phyloP scores from a whole-genome alignment of 2,888 invertebrate species.

The Kuschelorhynchus macadamiae region DNA sequence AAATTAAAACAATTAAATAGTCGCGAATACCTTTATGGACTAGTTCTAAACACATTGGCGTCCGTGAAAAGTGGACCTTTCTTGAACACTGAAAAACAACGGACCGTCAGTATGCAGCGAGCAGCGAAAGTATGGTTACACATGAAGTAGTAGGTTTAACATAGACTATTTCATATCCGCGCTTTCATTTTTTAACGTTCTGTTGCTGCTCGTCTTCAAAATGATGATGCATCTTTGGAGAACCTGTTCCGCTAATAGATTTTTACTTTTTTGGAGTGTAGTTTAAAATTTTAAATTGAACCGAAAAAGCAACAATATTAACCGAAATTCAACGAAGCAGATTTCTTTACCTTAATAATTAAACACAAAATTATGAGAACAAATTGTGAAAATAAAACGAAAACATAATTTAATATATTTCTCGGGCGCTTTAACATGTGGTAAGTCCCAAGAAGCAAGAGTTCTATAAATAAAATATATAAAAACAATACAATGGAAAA shows the following conservation, averaged over 20 bases:
- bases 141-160: constrained; percentile 29
- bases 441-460: too few species aligned
- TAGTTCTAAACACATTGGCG: constrained; percentile 9
- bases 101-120: constrained; percentile 5
- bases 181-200: constrained; percentile 36
- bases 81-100: constrained; percentile 2
- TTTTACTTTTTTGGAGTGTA: too few species aligned
- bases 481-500: too few species aligned
- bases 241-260: constrained; percentile 6
- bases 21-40: not conserved
- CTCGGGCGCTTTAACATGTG: too few species aligned
- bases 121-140: constrained; percentile 33
- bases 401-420: too few species aligned
- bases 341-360: too few species aligned
- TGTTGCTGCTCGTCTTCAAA: constrained; percentile 20
- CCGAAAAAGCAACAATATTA: too few species aligned
- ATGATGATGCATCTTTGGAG: not conserved
- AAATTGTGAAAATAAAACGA: too few species aligned
- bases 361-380: too few species aligned
- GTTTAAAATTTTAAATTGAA: too few species aligned
- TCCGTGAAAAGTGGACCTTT: constrained; percentile 24
- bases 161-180: constrained; percentile 18
- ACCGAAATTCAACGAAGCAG: too few species aligned
- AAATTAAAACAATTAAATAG: not conserved
- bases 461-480: too few species aligned